Evolutionary conservation across 1,140 invertebrate genomes (phyloP), one percentile per base, ranked within the genome.

Genomic region (Cydia amplana): DNA sequence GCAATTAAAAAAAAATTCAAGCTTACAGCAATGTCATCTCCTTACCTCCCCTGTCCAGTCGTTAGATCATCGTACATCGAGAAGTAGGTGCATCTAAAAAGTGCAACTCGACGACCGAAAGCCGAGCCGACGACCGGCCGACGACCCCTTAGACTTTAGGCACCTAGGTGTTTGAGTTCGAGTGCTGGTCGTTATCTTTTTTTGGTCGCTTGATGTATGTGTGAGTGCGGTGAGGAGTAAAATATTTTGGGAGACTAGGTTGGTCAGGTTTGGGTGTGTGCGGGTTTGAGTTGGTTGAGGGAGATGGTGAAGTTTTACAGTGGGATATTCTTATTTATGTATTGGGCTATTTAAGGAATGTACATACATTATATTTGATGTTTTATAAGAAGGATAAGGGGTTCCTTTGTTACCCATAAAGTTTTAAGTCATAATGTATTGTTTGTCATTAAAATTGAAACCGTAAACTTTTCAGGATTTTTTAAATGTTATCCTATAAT

Each of bases 11-110:
- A 14, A 46, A 46, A 32, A 6, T n/a, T 18, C 49, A 51, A n/a
- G 1, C 2, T 64, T 63, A 25, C 2, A 49, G 14, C 2, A 40
- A 72, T 5, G 16, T 55, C n/a, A 16, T 36, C 86, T 89, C 85
- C 75, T 86, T 49, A 25, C n/a, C 72, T 76, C 43, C 75, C 6
- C 77, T 88, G 85, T 85, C 25, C 85, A 40, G 83, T 86, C 82
- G 91, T 92, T 92, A 92, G 91, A 91, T 92, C 91, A 85, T 90
- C 83, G 81, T 89, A 92, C 83, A 85, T 83, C 81, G 79, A 79
- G 82, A 60, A 91, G 89, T 91, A 92, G 91, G 88, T 88, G 87
- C 88, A 91, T 92, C 91, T 92, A 92, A 92, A 92, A 92, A 92
- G 85, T 89, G 91, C 90, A 92, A 89, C 87, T 80, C 91, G 88